These are phyloP conservation scores for Hypsopygia costalis DNA, from an alignment of 2,888 invertebrate species.

Conservation along the genomic window DNA sequence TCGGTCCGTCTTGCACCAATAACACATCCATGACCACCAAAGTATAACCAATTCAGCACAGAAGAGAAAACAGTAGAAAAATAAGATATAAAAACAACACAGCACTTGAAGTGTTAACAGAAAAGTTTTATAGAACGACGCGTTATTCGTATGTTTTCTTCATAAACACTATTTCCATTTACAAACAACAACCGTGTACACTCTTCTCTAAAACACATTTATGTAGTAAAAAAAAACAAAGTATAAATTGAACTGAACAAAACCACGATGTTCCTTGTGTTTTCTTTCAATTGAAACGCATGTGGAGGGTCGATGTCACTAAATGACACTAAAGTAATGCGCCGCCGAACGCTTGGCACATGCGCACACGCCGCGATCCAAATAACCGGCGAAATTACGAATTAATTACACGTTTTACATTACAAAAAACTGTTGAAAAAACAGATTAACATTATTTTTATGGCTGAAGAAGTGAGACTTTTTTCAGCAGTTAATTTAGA, in stretches of 20 bases:
- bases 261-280: neutral
- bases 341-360: conserved; percentile 62
- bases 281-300: conserved; percentile 26
- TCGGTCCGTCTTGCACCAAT: conserved; percentile 62
- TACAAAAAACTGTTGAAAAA: conserved; percentile 20
- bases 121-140: too few species aligned
- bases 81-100: too few species aligned
- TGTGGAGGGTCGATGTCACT: conserved; percentile 68
- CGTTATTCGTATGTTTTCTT: neutral
- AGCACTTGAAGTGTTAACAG: too few species aligned
- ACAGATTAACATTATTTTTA: too few species aligned
- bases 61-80: neutral
- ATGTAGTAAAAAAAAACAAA: too few species aligned
- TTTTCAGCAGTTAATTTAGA: too few species aligned
- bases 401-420: conserved; percentile 41
- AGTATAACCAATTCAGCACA: neutral
- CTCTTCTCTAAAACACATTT: too few species aligned
- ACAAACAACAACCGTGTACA: neutral
- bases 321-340: conserved; percentile 67
- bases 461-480: too few species aligned
- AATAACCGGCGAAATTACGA: conserved; percentile 51
- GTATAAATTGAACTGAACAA: neutral
- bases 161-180: neutral
- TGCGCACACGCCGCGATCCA: conserved; percentile 53
- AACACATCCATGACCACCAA: conserved; percentile 44